Evolutionary conservation across 2,113 vertebrate species (phyloP), one percentile per base, ranked within the genome.

Genomic region (Percina caprodes): DNA sequence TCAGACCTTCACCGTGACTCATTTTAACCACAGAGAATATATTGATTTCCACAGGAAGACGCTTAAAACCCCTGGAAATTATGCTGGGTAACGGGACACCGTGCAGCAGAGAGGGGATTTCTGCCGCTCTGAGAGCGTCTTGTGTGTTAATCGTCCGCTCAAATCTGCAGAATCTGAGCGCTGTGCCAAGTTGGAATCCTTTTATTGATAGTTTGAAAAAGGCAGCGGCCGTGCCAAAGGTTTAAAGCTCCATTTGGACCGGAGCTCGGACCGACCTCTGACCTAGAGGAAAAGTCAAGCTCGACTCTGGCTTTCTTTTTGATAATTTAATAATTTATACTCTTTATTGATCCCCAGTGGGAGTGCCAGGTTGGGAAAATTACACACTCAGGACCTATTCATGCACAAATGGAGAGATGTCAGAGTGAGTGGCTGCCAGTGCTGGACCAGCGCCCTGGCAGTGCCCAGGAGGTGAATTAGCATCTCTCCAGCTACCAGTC

Each of bases 1-100:
- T 95, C 94, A 83, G 94, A 96, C 94, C 94, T 95, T 95, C 90
- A 95, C 94, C 89, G 89, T 96, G 96, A 97, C 97, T 97, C 94
- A 96, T 96, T 96, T 94, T 94, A 92, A 95, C 94, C 95, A 96
- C 96, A 95, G 95, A 96, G 95, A 96, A 96, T 94, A 96, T 96
- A 96, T 94, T 96, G 96, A 97, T 97, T 97, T 97, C 94, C 95
- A 97, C 96, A 98, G 97, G 97, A 98, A 98, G 96, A 96, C 68
- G 91, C 95, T 96, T 96, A 97, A 97, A 94, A 91, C 95, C 93
- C 95, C 91, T 97, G 95, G 96, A 97, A 97, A 96, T 96, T 89
- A 83, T 92, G 89, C 55, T 91, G 90, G 89, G 96, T 95, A 98
- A 98, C 91, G 83, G 92, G 95, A 98, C 95, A 95, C 96, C 89